Conservation (phyloP, 2,888 invertebrate genomes). For the Onchidella celtica region DNA sequence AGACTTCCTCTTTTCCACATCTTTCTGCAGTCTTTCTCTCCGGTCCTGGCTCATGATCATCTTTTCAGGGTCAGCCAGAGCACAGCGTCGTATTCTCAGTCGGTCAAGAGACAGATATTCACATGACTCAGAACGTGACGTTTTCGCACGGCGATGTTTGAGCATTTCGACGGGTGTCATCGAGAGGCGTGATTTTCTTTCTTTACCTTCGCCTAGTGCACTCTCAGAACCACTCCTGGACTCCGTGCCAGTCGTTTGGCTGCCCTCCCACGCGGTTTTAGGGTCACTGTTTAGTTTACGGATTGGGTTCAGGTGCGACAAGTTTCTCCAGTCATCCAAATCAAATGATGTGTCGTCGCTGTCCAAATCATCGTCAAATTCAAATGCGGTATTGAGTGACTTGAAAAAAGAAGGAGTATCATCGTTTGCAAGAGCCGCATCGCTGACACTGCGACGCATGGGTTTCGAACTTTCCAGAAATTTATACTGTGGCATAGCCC, state of each 20-base stretch:
- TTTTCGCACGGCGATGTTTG: background rate
- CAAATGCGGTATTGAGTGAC: background rate
- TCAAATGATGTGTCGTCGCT: background rate
- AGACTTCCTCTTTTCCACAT: conserved; percentile 57
- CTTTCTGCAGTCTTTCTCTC: conserved; percentile 61
- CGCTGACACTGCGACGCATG: conserved; percentile 31
- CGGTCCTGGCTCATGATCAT: conserved; percentile 64
- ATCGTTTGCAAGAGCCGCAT: background rate
- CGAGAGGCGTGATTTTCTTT: background rate
- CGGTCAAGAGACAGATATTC: conserved; percentile 10
- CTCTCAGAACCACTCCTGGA: no score
- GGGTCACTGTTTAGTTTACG: background rate
- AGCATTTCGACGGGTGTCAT: background rate
- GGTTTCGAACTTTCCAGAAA: background rate
- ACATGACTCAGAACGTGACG: background rate
- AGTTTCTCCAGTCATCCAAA: background rate
- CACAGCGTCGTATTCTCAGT: conserved; percentile 53
- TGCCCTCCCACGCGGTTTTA: background rate
- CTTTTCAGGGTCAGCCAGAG: conserved; percentile 62
- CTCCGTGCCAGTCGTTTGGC: no score
- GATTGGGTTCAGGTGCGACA: background rate
- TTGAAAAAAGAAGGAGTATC: conserved; percentile 16
- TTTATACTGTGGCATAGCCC: background rate
- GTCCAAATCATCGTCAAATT: background rate
- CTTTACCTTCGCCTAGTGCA: no score